Evolutionary conservation across 2,113 vertebrate species (phyloP).

Genomic region (Mesembrinibis cayennensis): DNA sequence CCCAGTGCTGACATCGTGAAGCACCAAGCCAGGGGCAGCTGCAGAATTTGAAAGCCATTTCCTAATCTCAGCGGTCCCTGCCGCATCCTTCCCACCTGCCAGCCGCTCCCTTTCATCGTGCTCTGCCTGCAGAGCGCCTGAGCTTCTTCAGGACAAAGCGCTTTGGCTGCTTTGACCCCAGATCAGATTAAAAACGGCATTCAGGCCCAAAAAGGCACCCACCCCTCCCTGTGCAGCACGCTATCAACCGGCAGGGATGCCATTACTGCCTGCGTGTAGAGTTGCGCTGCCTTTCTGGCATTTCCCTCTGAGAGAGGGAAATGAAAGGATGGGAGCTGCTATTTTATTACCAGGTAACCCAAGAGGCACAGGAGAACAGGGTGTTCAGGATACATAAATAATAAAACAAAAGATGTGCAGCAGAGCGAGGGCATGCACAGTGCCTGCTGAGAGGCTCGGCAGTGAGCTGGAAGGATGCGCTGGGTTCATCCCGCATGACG

Average conservation of each 20-base stretch:
- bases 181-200: background rate
- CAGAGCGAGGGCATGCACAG: background rate
- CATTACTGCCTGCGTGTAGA: background rate
- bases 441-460: background rate
- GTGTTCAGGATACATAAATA: background rate
- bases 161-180: background rate
- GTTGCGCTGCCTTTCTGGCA: background rate
- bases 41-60: background rate
- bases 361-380: background rate
- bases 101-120: rapidly evolving
- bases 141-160: background rate
- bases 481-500: background rate
- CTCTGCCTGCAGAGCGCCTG: background rate
- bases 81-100: background rate
- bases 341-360: background rate
- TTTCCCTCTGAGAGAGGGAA: background rate
- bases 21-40: background rate
- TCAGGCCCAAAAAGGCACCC: background rate
- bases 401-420: background rate
- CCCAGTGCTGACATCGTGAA: background rate
- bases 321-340: background rate
- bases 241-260: background rate
- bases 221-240: rapidly evolving
- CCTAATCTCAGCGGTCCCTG: background rate
- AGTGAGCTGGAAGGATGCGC: background rate